phyloP scores from a whole-genome alignment of 2,888 invertebrate genomes.

The Caenorhabditis angaria region DNA sequence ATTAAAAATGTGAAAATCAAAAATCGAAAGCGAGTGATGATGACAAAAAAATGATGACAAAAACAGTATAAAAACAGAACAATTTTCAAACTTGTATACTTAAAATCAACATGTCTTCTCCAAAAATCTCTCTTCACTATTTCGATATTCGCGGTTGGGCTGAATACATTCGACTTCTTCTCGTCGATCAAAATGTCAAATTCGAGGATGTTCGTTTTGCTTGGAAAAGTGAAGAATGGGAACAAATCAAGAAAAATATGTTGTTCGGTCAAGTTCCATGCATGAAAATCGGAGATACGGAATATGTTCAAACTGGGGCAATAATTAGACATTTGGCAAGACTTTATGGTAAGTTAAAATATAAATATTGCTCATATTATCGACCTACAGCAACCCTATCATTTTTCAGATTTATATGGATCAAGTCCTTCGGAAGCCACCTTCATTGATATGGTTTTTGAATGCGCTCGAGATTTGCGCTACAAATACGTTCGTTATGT shows the following conservation, averaged over 20 bases:
- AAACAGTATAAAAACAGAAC: too few relatives aligned
- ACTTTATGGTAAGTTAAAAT: conserved; percentile 5
- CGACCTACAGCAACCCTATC: background rate
- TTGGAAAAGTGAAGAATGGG: conserved; percentile 17
- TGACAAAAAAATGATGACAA: too few relatives aligned
- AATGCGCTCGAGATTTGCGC: conserved; percentile 7
- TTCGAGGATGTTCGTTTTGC: conserved; percentile 20
- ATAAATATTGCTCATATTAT: background rate
- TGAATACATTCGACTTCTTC: conserved; percentile 37
- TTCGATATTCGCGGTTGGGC: conserved; percentile 14
- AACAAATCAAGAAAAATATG: conserved; percentile 20
- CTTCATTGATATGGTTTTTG: conserved; percentile 9
- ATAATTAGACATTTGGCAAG: conserved; percentile 33
- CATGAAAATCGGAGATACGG: conserved; percentile 18
- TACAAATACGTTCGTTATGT: conserved; percentile 3
- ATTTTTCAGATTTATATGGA: background rate
- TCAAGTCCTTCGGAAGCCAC: background rate
- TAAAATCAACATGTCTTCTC: too few relatives aligned
- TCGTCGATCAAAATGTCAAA: conserved; percentile 19
- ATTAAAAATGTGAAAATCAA: too few relatives aligned
- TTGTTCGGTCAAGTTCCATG: conserved; percentile 29
- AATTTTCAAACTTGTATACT: too few relatives aligned
- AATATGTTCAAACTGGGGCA: conserved; percentile 25
- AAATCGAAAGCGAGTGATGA: too few relatives aligned
- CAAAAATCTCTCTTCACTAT: conserved; percentile 8